Conservation (phyloP, 2,888 invertebrate species). For the Eremobia ochroleuca region DNA sequence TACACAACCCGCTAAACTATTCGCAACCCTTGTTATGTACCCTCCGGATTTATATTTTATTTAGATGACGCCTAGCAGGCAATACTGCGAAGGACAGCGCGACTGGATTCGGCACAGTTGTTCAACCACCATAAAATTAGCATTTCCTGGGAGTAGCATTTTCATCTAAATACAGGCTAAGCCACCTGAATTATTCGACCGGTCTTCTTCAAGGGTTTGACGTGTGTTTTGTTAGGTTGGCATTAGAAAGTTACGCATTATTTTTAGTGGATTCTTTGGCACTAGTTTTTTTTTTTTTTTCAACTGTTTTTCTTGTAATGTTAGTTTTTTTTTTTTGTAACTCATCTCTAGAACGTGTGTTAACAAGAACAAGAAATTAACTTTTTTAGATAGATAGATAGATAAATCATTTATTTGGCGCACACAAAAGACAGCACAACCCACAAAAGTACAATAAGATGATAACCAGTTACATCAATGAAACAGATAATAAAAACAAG, state of each 20-base stretch:
- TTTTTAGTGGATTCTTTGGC: background rate
- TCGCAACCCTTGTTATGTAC: constrained; percentile 78
- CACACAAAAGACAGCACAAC: too few relatives aligned
- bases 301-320: background rate
- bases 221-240: constrained; percentile 65
- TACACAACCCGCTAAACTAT: constrained; percentile 64
- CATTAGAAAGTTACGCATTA: constrained; percentile 28
- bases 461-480: too few relatives aligned
- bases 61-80: constrained; percentile 88
- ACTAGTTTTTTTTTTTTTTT: background rate
- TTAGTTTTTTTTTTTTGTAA: background rate
- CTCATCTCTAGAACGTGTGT: too few relatives aligned
- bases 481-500: too few relatives aligned
- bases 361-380: too few relatives aligned
- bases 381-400: too few relatives aligned
- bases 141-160: constrained; percentile 89
- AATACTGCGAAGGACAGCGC: constrained; percentile 87
- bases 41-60: constrained; percentile 84
- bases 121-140: constrained; percentile 91
- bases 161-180: constrained; percentile 86
- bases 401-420: too few relatives aligned
- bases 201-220: constrained; percentile 81
- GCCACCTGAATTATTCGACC: constrained; percentile 88
- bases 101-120: constrained; percentile 88
- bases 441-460: too few relatives aligned